Base-by-base conservation (phyloP, 2,888 invertebrate species). In the Pyrgus malvae region DNA sequence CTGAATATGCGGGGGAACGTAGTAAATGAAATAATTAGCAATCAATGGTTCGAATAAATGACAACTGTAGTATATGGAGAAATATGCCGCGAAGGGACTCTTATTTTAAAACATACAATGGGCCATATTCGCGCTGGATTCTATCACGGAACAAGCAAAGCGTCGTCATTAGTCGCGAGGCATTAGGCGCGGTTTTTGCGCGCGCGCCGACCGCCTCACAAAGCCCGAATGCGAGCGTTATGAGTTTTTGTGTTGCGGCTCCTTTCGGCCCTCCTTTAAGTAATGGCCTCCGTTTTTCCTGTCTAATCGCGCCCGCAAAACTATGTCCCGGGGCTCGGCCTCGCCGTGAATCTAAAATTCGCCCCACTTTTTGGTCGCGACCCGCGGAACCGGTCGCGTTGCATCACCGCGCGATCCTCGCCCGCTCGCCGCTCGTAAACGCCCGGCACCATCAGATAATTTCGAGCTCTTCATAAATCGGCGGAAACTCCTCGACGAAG, bases 181-280 rank as follows among this genome's bases (percentile, higher is more conserved):
- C 54, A 40, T 46, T 38, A 49, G 50, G 40, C 14, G 42, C 33
- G 8, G 44, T 59, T 54, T 56, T 54, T 57, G 38, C 50, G 42
- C 25, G 14, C 48, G 14, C 53, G 33, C 49, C 49, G 55, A 33
- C 38, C 45, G 33, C 51, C 50, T 42, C 42, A 45, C 54, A 37
- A 38, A 40, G 56, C 33, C 61, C 66, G 64, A 63, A 64, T 67
- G 66, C 66, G 66, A 66, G 67, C 67, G 69, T 67, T 71, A 71
- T 72, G 67, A 62, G 77, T 83, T 83, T 82, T 83, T 84, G 67
- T 66, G 60, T 57, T 63, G 76, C 78, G 77, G 75, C 69, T 69
- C 72, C 75, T 78, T 76, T 79, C 75, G 75, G 62, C 67, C 70
- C 71, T 70, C 74, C 68, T 75, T 79, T 76, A 72, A 57, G 78